Base-by-base conservation (phyloP, 37 sponge, comb jelly and placozoan genomes). In the Cladorhizidae sp. region DNA sequence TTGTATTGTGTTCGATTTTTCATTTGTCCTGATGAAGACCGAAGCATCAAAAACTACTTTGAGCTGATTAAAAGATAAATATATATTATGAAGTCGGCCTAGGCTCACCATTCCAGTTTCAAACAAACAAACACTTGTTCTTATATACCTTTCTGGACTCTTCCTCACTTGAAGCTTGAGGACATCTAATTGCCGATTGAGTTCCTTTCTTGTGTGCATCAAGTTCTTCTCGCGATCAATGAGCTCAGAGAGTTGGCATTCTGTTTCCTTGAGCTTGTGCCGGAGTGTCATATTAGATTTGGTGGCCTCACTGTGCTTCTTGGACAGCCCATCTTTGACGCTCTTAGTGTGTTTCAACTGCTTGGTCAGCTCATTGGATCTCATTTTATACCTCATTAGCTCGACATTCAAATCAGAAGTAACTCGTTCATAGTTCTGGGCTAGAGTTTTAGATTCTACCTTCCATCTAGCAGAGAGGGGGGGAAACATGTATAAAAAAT, bases 141-240 rank as follows among this genome's bases (percentile, higher is more conserved):
- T n/a, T n/a, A n/a, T n/a, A n/a, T n/a, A n/a, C 49, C 49, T 45
- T 45, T 5, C 5, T 45, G 49, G 9, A 17, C 28, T 73, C 52
- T 74, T 72, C 45, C 78, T 39, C 45, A 76, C 50, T 26, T 89
- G 77, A 39, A 93, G 68, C 23, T 65, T 62, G 32, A 90, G 3
- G n/a, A 56, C 70, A 67, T 90, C 92, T 35, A 93, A 38, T n/a
- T 90, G 76, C 54, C 65, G 50, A 40, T 87, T 79, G 23, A 93
- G 87, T 28, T 75, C 76, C 33, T 84, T 86, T 70, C 92, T 86
- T 67, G 89, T 87, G 3, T 77, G 65, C 26, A 85, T 83, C 43
- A 93, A 83, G 35, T 93, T 87, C 41, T 82, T 81, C 83, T 93
- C 94, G 0, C 80, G 64, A 31, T 64, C 33, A 39, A 93, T 42